Conservation (phyloP, 2,888 invertebrate species). For the Netelia virgata region DNA sequence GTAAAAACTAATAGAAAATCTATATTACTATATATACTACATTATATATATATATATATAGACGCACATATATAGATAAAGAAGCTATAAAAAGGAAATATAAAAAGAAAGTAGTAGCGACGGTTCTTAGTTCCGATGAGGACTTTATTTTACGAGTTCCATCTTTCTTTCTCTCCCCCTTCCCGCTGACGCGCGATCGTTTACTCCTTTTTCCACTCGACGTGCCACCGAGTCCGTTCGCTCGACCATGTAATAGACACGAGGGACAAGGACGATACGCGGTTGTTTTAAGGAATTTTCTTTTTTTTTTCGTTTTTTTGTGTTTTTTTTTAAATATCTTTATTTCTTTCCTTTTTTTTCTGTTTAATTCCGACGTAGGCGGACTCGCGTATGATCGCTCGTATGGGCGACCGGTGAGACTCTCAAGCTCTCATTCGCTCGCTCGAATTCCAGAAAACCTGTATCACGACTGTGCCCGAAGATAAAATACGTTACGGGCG, state of each 20-base stretch:
- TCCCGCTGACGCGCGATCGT: constrained; percentile 1
- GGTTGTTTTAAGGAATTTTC: constrained; percentile 51
- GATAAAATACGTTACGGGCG: constrained; percentile 18
- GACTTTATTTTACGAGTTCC: constrained; percentile 63
- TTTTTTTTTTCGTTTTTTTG: constrained; percentile 7
- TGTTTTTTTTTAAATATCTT: constrained; percentile 13
- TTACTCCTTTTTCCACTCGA: background rate
- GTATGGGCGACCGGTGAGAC: constrained; percentile 9
- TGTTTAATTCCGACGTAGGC: constrained; percentile 49
- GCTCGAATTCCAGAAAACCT: constrained; percentile 72
- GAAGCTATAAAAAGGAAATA: constrained; percentile 34
- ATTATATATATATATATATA: too few species aligned
- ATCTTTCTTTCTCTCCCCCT: background rate
- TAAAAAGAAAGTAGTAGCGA: constrained; percentile 26
- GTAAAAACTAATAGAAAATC: constrained; percentile 50
- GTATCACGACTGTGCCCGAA: constrained; percentile 44
- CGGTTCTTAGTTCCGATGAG: constrained; percentile 35
- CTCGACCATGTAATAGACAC: background rate
- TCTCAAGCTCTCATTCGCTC: constrained; percentile 34
- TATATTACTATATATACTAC: too few species aligned
- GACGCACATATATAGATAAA: background rate
- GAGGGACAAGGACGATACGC: constrained; percentile 32
- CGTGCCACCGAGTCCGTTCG: background rate
- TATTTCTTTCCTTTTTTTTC: constrained; percentile 2
- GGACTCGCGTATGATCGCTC: constrained; percentile 22